Conservation (phyloP, 2,113 vertebrate genomes). For the Crotalus helleri region DNA sequence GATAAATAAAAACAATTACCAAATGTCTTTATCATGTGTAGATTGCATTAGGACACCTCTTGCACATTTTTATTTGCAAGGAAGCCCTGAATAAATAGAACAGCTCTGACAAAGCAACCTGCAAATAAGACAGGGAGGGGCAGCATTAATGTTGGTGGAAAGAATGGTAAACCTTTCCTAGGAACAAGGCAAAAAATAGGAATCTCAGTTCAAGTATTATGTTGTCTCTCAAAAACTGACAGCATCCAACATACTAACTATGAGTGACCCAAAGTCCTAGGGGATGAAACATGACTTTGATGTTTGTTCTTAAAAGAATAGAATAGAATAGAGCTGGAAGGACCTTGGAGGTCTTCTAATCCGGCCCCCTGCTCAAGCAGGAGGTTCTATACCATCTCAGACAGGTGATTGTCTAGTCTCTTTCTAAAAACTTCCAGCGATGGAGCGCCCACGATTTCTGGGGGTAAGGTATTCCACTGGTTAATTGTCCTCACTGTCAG, state of each 20-base stretch:
- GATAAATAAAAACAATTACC: background rate
- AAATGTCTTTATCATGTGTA: too few relatives aligned
- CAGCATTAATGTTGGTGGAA: background rate
- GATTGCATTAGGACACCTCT: background rate
- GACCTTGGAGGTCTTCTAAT: too few relatives aligned
- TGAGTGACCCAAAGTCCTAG: background rate
- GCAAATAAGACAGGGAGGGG: background rate
- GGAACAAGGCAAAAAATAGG: background rate
- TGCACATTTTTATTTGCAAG: background rate
- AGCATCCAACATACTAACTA: background rate
- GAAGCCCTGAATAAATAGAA: background rate
- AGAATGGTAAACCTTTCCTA: too few relatives aligned
- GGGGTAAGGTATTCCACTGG: too few relatives aligned
- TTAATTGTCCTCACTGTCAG: too few relatives aligned
- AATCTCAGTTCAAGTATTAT: background rate
- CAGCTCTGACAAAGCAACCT: background rate
- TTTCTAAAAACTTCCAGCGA: too few relatives aligned
- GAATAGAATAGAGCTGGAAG: background rate
- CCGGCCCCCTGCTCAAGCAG: too few relatives aligned
- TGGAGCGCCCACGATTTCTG: too few relatives aligned
- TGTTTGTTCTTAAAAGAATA: background rate
- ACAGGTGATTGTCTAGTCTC: too few relatives aligned
- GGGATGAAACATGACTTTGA: background rate
- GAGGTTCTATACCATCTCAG: too few relatives aligned
- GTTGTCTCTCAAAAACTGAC: background rate